Conservation (phyloP, 2,888 invertebrate species). For the Lutraria lutraria region DNA sequence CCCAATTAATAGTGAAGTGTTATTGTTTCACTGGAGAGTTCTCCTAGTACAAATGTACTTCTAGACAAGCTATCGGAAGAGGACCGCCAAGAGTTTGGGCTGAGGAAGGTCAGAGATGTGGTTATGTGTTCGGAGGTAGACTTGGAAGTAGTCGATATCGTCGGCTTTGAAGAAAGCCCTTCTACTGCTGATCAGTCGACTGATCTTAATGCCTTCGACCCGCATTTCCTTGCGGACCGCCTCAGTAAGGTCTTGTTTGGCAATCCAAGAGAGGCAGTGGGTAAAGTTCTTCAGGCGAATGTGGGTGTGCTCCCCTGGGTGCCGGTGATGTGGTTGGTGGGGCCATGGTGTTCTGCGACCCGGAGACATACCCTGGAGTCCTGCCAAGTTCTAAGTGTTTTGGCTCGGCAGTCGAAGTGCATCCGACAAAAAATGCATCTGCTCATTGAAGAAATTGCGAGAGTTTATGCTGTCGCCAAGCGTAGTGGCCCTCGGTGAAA, state of each 20-base stretch:
- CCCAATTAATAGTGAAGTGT: not conserved
- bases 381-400: not conserved
- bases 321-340: not conserved
- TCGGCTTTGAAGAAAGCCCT: not conserved
- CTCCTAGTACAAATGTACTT: not conserved
- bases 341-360: not conserved
- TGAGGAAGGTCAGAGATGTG: not conserved
- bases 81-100: not conserved
- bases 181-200: not conserved
- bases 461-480: not conserved
- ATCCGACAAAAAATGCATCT: conserved; percentile 35
- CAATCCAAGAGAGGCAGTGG: not conserved
- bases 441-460: not conserved
- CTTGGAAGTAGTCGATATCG: not conserved
- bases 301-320: not conserved
- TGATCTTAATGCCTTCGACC: not conserved
- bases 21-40: not conserved
- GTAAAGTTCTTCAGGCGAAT: not conserved
- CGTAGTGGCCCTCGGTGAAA: conserved; percentile 27
- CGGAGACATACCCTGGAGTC: not conserved
- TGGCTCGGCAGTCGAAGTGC: conserved; percentile 24
- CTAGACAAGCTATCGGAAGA: not conserved
- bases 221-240: conserved; percentile 24
- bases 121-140: not conserved
- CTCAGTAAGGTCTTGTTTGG: not conserved